A percentile compares a stretch with the other conserved stretches of the same genome.
Evolutionary conservation across 1,140 invertebrate genomes (phyloP).

Genomic region (Platorchestia sp.): DNA sequence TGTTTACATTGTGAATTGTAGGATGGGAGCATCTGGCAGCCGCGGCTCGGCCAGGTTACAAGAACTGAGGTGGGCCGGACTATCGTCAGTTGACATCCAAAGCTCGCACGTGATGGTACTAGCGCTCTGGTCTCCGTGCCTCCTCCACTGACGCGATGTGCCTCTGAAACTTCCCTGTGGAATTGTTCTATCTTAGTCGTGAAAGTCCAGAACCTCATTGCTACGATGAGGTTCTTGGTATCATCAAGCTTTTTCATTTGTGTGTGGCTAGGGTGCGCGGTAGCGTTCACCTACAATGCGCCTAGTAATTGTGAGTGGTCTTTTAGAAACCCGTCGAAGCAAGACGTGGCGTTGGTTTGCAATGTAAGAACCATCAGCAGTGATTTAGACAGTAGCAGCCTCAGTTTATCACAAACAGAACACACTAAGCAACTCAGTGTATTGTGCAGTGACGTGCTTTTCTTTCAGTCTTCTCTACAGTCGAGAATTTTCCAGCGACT

Average conservation of each 20-base stretch:
- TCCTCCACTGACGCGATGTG: constrained; percentile 44
- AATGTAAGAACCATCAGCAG: constrained; percentile 68
- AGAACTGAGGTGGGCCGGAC: constrained; percentile 45
- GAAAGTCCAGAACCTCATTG: constrained; percentile 47
- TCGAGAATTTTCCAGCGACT: constrained; percentile 80
- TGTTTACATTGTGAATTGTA: constrained; percentile 27
- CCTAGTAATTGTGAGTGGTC: constrained; percentile 67
- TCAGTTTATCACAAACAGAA: constrained; percentile 74
- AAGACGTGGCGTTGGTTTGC: constrained; percentile 68
- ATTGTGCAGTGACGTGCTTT: constrained; percentile 82
- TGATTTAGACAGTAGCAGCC: constrained; percentile 69
- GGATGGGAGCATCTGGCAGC: constrained; percentile 29
- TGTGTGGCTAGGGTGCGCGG: constrained; percentile 58
- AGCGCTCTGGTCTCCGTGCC: constrained; percentile 47
- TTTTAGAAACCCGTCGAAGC: constrained; percentile 59
- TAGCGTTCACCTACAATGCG: constrained; percentile 61
- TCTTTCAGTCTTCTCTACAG: constrained; percentile 83
- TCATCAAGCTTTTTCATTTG: constrained; percentile 58
- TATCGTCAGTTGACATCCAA: constrained; percentile 47
- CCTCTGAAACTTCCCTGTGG: constrained; percentile 50
- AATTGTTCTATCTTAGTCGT: constrained; percentile 23
- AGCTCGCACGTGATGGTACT: constrained; percentile 43
- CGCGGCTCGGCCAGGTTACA: constrained; percentile 12
- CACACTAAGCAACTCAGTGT: constrained; percentile 79
- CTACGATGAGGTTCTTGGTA: constrained; percentile 60